phyloP scores from a whole-genome alignment of 2,113 vertebrate species.

The Oenanthe oenanthe region DNA sequence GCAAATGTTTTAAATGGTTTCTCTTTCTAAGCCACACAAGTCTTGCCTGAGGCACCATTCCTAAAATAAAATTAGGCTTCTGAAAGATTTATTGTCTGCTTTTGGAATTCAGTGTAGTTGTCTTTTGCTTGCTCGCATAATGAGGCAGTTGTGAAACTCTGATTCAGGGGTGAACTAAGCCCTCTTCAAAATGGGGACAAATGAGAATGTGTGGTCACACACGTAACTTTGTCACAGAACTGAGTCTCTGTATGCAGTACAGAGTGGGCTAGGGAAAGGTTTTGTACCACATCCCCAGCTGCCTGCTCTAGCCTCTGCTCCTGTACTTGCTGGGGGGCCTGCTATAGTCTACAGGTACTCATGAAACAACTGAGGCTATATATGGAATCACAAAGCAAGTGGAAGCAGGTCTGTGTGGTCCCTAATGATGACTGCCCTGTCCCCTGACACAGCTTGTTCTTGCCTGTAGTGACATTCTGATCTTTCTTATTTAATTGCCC shows the following conservation, averaged over 20 bases:
- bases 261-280: background rate
- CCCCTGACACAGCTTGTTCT: background rate
- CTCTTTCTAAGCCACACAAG: constrained; percentile 38
- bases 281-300: background rate
- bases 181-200: constrained; percentile 4
- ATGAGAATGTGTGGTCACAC: background rate
- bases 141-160: constrained; percentile 42
- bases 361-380: background rate
- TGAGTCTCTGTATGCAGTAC: background rate
- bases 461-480: constrained; percentile 20
- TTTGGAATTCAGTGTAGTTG: background rate
- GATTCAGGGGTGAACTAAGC: constrained; percentile 9
- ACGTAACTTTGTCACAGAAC: background rate
- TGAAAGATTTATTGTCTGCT: constrained; percentile 59
- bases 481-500: constrained; percentile 31
- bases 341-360: background rate
- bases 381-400: background rate
- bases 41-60: constrained; percentile 47
- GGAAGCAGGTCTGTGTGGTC: background rate
- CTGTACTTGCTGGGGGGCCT: background rate
- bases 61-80: constrained; percentile 60
- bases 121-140: constrained; percentile 44
- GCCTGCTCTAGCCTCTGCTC: background rate
- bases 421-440: background rate
- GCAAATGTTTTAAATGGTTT: constrained; percentile 43